Base-by-base conservation (phyloP, 2,888 invertebrate species). In the Tachina fera region DNA sequence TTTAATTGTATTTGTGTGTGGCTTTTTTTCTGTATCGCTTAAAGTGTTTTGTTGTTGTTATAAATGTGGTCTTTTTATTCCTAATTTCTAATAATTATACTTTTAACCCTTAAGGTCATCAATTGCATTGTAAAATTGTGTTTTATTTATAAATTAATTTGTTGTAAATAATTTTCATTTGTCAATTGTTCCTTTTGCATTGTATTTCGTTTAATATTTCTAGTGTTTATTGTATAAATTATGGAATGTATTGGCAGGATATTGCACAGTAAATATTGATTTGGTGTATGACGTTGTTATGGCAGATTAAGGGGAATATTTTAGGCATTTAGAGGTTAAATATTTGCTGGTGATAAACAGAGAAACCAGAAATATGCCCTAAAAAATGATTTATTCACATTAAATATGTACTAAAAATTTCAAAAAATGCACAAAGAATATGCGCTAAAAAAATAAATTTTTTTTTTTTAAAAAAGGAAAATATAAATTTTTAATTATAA, bases 61-160 rank as follows among this genome's bases (percentile, higher is more conserved):
- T 11, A 22, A 45, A 16, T 61, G n/a, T 67, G 39, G 16, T 71
- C 65, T 9, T 75, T 58, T 56, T 77, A 45, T 68, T 3, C 71
- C 56, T 60, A 80, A 80, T 80, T 72, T 56, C 79, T 65, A 71
- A 83, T 31, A 65, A 80, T 83, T 80, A 80, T 67, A 72, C 53
- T 68, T 72, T 65, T 51, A 79, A 60, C 71, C 82, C 72, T 22
- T n/a, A 19, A 13, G 83, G 76, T 53, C 75, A 51, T 58, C 16
- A 68, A 67, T 56, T 61, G 56, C 49, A 45, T 76, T 65, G 49
- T 67, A 58, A 31, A 70, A 72, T 22, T 11, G 16, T 56, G 11
- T 47, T 41, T 82, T 75, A 70, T 82, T 76, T 63, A 63, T 56
- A 58, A 63, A 63, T 71, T 63, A 56, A 70, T 76, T 63, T 70